Base-by-base conservation (phyloP, 2,113 vertebrate species). In the Xyliphius kryptos region DNA sequence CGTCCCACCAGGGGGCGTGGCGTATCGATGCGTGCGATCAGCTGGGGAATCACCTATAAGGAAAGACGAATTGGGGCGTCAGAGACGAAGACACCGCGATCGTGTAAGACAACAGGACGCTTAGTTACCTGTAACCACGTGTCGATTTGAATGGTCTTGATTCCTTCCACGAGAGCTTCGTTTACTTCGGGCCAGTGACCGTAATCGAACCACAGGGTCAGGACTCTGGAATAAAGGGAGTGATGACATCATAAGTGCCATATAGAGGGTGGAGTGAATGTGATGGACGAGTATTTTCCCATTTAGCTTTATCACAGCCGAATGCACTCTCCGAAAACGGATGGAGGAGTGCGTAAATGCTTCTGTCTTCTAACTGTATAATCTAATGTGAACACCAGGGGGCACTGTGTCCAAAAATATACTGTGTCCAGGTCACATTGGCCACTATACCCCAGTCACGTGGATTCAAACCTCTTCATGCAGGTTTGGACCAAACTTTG, bases 71-170 rank as follows among this genome's bases (percentile, higher is more conserved):
- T n/a, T n/a, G n/a, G n/a, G n/a, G n/a, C n/a, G n/a, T n/a, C n/a
- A n/a, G n/a, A n/a, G n/a, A n/a, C n/a, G n/a, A n/a, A n/a, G n/a
- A n/a, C n/a, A n/a, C n/a, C n/a, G n/a, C n/a, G n/a, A n/a, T n/a
- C n/a, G n/a, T n/a, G n/a, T n/a, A n/a, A n/a, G n/a, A n/a, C n/a
- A n/a, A n/a, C n/a, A n/a, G n/a, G n/a, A n/a, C n/a, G n/a, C n/a
- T n/a, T n/a, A n/a, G n/a, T n/a, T 82, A 97, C 96, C 91, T 99
- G 96, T 22, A 99, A 74, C 96, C 96, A 99, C 1, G 96, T 99
- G 69, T 99, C 96, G 50, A 99, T 99, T 80, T 98, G 96, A 78
- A 98, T 99, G 1, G 95, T 97, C 69, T 99, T 99, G 75, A 99
- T 97, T 14, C 96, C 96, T 78, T 99, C 95, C 53, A 98, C 96